Evolutionary conservation across 2,113 vertebrate species (phyloP), one percentile per base, ranked within the genome.

Genomic region (Geococcyx californianus): DNA sequence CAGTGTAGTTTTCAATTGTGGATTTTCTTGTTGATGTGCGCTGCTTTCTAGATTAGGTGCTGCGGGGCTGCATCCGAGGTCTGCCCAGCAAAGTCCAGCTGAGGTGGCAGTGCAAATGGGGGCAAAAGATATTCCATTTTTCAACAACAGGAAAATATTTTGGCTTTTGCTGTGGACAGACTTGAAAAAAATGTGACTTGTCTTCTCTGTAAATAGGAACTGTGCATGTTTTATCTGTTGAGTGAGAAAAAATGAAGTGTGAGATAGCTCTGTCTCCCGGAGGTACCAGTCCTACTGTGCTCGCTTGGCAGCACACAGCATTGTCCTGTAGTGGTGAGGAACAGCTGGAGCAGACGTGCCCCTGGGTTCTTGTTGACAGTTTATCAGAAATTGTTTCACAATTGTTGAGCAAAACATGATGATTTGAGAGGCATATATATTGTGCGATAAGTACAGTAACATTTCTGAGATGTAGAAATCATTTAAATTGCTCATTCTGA

Each of bases 151-250:
- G 31, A 49, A 18, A 9, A 3, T 19, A n/a, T 63, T 94, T 72
- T 42, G 49, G 20, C 29, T 88, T 85, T 47, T 82, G 31, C 69
- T 21, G 29, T 23, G 29, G 12, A 14, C 21, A 52, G n/a, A 13
- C 8, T 15, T 49, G 60, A 31, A 21, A 49, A 93, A 49, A 0
- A 1, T 0, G 0, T 56, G 69, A 6, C 8, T 72, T 56, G 7
- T 34, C 68, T 68, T 69, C 49, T 23, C 62, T 66, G 1, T 13
- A n/a, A 72, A 33, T 11, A 62, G 38, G 34, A 90, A 10, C 52
- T 1, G 0, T 14, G 14, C 36, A 15, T 1, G 0, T 64, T 89
- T 59, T 73, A 23, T 40, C 47, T 80, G 25, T 8, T 67, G 49
- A 64, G 17, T n/a, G 23, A 67, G 28, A 14, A 38, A 67, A 54